Evolutionary conservation across 2,113 vertebrate species (phyloP), one percentile per base, ranked within the genome.

Genomic region (Lepidothrix coronata): DNA sequence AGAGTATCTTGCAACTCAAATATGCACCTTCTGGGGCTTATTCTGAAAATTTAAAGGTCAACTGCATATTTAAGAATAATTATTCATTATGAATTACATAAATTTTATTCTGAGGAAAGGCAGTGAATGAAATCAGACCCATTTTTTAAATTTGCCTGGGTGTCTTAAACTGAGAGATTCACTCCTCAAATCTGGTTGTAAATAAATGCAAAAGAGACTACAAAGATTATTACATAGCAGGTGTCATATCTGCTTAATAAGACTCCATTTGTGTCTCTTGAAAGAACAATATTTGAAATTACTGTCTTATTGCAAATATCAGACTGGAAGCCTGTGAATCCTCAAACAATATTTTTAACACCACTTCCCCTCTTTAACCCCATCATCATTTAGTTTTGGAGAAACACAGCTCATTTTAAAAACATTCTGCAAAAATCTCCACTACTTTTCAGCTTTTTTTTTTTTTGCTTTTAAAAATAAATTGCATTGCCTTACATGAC

Each of bases 61-160:
- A 15, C 66, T 58, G 61, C 10, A 61, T 58, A 31, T 57, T 70
- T 72, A 48, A 94, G 91, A 97, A 97, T 85, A 97, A 95, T 93
- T 97, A 96, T 96, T 95, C 83, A 88, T 94, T 88, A 96, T 70
- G 86, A 96, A 91, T 65, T 86, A 89, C 67, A 93, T 49, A 72
- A 5, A 73, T 77, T 73, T 44, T 78, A 70, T 86, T 89, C 66
- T 57, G 84, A 13, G 83, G 71, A 81, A 92, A 95, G 77, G 44
- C 27, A 93, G 85, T 84, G 92, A 91, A 96, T 78, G 62, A 79
- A 97, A 94, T 24, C 46, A 43, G 30, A 67, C 7, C 16, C 71
- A 8, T 33, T 57, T 46, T 63, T 81, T 13, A 92, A 59, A 43
- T 85, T 77, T 89, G 24, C 59, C 25, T 72, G n/a, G 55, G 61